Evolutionary conservation across 2,888 invertebrate genomes (phyloP), one percentile per base, ranked within the genome.

Genomic region (Cynaeus angustus): DNA sequence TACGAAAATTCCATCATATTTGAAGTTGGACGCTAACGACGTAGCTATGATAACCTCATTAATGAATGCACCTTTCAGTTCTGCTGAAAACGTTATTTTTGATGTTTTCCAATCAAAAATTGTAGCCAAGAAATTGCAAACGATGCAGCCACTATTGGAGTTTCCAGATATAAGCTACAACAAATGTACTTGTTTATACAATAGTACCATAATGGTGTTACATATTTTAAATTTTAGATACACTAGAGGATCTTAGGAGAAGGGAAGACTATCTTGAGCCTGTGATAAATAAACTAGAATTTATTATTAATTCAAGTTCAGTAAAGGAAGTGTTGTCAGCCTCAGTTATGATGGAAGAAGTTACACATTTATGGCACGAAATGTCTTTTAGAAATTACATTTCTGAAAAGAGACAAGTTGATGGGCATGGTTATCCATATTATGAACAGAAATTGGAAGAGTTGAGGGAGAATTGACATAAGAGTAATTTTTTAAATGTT

Each of bases 351-450:
- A 64, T 74, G 9, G 70, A 74, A 13, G 58, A 74, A 52, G 48
- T 72, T 4, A 69, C 74, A 66, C 72, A 77, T 48, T 70, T 77
- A 37, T 78, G 78, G 78, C 52, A 62, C 5, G 73, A 78, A 69
- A 77, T 78, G 77, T 75, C 77, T 1, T 72, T 77, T 10, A 75
- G 72, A 53, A 68, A 77, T 28, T 75, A 73, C 53, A 75, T 78
- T 56, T 75, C 76, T 0, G 16, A 62, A 1, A 74, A 72, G 48
- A 73, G 74, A 41, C 46, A 41, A 9, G 52, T 74, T 0, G 72
- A 78, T 28, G 78, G 74, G 2, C 66, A 76, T 6, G 68, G 67
- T 56, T 78, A 76, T 66, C 62, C 69, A 38, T 73, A 65, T 72
- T 79, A 75, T 72, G 73, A 77, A 45, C 71, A 75, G 16, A 71